phyloP scores from a whole-genome alignment of 23 tunicate species.

The Halocynthia roretzi region DNA sequence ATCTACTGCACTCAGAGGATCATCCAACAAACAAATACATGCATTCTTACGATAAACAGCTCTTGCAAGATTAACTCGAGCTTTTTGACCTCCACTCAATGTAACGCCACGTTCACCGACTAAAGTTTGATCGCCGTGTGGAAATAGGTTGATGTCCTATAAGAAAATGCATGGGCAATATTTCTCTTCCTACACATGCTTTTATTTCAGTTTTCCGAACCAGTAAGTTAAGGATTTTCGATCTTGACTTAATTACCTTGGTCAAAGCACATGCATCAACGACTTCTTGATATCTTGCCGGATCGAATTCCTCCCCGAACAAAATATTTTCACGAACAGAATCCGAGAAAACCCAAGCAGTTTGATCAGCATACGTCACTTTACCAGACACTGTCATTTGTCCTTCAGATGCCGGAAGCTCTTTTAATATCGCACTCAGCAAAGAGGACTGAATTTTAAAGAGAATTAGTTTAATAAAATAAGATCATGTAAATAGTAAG shows the following conservation, averaged over 20 bases:
- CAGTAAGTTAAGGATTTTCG: too few species aligned
- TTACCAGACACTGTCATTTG: constrained; percentile 24
- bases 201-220: too few species aligned
- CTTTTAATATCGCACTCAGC: constrained; percentile 47
- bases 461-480: not conserved
- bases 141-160: constrained; percentile 54
- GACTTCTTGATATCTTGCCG: constrained; percentile 34
- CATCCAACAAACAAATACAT: constrained; percentile 70
- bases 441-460: constrained; percentile 44
- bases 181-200: too few species aligned
- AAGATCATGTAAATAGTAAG: too few species aligned
- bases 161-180: not conserved
- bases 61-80: constrained; percentile 80
- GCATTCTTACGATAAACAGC: constrained; percentile 44
- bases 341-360: constrained; percentile 63
- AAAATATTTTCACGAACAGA: constrained; percentile 57
- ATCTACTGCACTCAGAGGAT: constrained; percentile 94
- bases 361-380: constrained; percentile 49
- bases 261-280: constrained; percentile 42
- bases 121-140: constrained; percentile 59
- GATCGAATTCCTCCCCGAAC: constrained; percentile 56
- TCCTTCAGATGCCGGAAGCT: constrained; percentile 35
- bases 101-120: constrained; percentile 91
- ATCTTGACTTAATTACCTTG: constrained; percentile 28
- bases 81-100: constrained; percentile 95